Percentiles rank a stretch among this genome's conserved stretches.
These are phyloP conservation scores for Machimus atricapillus DNA, from an alignment of 2,888 invertebrate species.

Conservation along the genomic window DNA sequence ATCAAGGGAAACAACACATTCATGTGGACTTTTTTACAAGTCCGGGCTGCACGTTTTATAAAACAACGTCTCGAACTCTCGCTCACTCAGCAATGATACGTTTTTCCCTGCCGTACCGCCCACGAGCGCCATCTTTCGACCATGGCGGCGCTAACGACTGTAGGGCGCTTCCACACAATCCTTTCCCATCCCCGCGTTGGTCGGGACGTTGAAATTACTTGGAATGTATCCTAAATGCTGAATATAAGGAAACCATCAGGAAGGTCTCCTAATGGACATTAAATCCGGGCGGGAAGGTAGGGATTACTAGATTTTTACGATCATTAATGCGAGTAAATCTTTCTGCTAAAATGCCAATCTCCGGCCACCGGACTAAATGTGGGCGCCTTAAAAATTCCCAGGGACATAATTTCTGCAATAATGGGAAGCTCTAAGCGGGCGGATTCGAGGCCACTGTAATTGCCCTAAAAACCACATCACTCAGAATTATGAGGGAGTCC, in stretches of 20 bases:
- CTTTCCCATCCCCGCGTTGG: neutral
- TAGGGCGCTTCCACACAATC: neutral
- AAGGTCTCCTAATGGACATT: slow-evolving; percentile 21
- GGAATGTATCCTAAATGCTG: slow-evolving; percentile 9
- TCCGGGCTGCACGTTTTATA: neutral
- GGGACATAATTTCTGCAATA: neutral
- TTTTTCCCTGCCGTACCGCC: neutral
- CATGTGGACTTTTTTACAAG: neutral
- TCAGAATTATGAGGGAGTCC: neutral
- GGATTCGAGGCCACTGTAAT: neutral
- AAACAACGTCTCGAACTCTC: neutral
- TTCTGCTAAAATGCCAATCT: neutral
- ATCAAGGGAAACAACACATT: neutral
- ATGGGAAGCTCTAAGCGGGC: neutral
- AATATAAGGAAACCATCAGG: slow-evolving; percentile 5
- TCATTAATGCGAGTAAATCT: slow-evolving; percentile 9
- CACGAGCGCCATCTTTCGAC: neutral
- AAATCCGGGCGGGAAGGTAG: neutral
- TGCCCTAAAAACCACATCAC: neutral
- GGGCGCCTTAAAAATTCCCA: neutral
- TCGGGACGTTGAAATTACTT: neutral
- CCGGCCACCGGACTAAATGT: neutral
- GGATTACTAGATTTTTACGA: slow-evolving; percentile 7
- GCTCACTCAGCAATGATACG: neutral
- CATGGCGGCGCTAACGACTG: neutral